Evolutionary conservation across 2,888 invertebrate species (phyloP).

Genomic region (Drosophila mimica): DNA sequence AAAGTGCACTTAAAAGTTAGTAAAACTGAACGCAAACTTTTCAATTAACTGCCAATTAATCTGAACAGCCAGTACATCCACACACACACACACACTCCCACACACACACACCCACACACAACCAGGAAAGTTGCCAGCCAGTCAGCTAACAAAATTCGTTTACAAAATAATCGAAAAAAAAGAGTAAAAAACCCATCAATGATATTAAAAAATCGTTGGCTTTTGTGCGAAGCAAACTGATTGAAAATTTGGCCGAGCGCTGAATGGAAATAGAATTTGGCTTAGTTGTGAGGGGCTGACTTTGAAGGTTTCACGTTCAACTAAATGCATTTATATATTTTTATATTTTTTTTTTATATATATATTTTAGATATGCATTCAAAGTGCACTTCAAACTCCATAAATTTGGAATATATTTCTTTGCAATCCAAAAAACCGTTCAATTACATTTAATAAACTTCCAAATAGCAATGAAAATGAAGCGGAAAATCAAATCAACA

Average conservation of each 20-base stretch:
- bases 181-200: slow-evolving; percentile 24
- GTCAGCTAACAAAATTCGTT: slow-evolving; percentile 13
- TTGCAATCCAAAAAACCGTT: not conserved
- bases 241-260: slow-evolving; percentile 19
- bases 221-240: slow-evolving; percentile 16
- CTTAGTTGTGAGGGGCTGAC: not conserved
- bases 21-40: slow-evolving; percentile 56
- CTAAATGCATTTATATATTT: not conserved
- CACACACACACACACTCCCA: not conserved
- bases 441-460: not conserved
- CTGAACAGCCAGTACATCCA: slow-evolving; percentile 11
- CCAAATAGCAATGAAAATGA: not conserved
- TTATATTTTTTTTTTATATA: no score
- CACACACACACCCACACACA: not conserved
- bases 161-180: slow-evolving; percentile 4
- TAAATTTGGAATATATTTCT: not conserved
- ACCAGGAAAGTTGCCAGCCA: not conserved
- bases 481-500: not conserved
- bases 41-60: slow-evolving; percentile 79
- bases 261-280: slow-evolving; percentile 5
- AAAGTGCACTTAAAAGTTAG: slow-evolving; percentile 60
- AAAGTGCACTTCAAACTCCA: not conserved
- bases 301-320: not conserved
- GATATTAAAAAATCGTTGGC: slow-evolving; percentile 40
- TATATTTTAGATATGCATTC: no score